Evolutionary conservation across 2,888 invertebrate genomes (phyloP).

Genomic region (Polydrusus cervinus): DNA sequence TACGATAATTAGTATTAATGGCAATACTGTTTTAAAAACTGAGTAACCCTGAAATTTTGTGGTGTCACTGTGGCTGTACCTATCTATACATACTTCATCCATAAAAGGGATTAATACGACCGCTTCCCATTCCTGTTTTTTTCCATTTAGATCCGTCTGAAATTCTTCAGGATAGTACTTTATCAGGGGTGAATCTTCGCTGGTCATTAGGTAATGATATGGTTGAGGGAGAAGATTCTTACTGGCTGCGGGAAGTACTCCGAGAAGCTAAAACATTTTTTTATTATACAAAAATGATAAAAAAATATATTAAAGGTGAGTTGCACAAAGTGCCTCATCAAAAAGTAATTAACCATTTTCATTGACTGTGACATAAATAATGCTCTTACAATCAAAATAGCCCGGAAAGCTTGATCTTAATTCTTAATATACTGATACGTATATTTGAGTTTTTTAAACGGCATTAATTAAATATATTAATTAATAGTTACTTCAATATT

Average conservation of each 20-base stretch:
- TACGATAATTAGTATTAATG: too few relatives aligned
- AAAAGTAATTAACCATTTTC: neutral
- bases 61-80: too few relatives aligned
- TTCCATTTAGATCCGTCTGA: constrained; percentile 96
- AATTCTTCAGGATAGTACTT: constrained; percentile 94
- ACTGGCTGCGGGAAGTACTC: constrained; percentile 91
- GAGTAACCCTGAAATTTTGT: neutral
- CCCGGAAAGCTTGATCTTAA: too few relatives aligned
- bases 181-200: constrained; percentile 85
- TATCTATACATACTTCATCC: constrained; percentile 78
- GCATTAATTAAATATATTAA: too few relatives aligned
- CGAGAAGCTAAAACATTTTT: constrained; percentile 78
- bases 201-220: constrained; percentile 86
- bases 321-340: too few relatives aligned
- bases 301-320: too few relatives aligned
- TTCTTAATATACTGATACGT: too few relatives aligned
- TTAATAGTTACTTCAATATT: too few relatives aligned
- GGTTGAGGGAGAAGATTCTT: constrained; percentile 83
- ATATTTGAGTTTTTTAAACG: too few relatives aligned
- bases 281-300: neutral
- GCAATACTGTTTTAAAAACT: neutral
- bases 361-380: too few relatives aligned
- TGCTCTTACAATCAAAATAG: too few relatives aligned
- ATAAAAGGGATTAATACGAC: constrained; percentile 95
- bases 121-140: constrained; percentile 97